Evolutionary conservation across 2,888 invertebrate species (phyloP).

Genomic region (Dioctria linearis): DNA sequence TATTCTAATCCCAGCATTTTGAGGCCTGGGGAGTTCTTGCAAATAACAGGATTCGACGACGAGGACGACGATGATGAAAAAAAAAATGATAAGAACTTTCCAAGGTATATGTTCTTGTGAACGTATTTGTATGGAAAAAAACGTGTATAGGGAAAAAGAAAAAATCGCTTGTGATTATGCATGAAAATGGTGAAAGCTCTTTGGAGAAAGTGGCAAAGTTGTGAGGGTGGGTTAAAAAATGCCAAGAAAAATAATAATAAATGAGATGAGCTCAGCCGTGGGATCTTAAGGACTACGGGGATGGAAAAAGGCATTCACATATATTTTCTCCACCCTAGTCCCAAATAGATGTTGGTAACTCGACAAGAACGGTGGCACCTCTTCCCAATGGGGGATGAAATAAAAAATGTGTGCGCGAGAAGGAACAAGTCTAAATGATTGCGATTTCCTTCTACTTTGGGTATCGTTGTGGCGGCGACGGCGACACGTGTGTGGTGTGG

Average conservation of each 20-base stretch:
- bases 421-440: constrained; percentile 54
- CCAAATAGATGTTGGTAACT: neutral
- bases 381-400: constrained; percentile 37
- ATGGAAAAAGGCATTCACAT: constrained; percentile 50
- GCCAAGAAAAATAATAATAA: constrained; percentile 56
- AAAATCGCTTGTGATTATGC: constrained; percentile 52
- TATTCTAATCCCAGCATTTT: constrained; percentile 55
- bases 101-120: constrained; percentile 43
- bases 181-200: constrained; percentile 56
- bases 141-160: constrained; percentile 49
- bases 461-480: neutral
- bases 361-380: constrained; percentile 10
- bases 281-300: constrained; percentile 41
- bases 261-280: constrained; percentile 54
- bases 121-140: constrained; percentile 31
- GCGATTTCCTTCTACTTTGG: constrained; percentile 50
- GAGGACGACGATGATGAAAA: neutral
- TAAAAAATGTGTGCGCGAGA: constrained; percentile 31
- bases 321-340: constrained; percentile 33
- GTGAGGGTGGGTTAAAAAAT: constrained; percentile 45
- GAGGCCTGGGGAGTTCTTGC: constrained; percentile 46
- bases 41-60: constrained; percentile 43
- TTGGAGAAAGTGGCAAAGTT: constrained; percentile 47
- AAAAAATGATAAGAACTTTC: constrained; percentile 28
- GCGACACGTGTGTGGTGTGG: constrained; percentile 43